Conservation (phyloP, 2,113 vertebrate genomes). For the Hippopotamus amphibius region DNA sequence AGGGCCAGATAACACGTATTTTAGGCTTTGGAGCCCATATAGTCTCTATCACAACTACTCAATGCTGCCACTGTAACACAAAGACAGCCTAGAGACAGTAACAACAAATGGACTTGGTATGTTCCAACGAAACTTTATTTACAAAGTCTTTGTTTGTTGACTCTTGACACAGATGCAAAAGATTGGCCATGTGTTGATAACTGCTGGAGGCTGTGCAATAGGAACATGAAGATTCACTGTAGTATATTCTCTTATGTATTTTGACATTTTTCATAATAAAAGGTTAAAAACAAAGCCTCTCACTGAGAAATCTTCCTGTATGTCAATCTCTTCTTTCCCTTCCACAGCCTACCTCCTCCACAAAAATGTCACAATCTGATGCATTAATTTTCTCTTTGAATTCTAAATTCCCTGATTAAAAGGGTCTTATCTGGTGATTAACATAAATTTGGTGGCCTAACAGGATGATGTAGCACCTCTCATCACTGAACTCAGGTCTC, state of each 20-base stretch:
- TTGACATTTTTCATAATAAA: not conserved
- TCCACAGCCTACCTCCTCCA: not conserved
- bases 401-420: not conserved
- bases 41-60: not conserved
- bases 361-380: not conserved
- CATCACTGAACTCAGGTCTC: not conserved
- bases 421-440: not conserved
- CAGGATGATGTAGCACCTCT: not conserved
- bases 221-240: not conserved
- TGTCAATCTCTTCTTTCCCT: not conserved
- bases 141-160: not conserved
- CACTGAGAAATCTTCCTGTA: not conserved
- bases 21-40: not conserved
- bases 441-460: not conserved
- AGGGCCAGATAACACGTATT: not conserved
- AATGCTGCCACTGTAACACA: not conserved
- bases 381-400: conserved; percentile 9
- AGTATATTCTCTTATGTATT: not conserved
- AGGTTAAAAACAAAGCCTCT: not conserved
- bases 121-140: not conserved
- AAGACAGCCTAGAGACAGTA: not conserved
- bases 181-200: not conserved
- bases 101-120: not conserved
- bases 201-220: not conserved
- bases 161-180: not conserved